Evolutionary conservation across 2,888 invertebrate genomes (phyloP).

Genomic region (Morpho achilles): DNA sequence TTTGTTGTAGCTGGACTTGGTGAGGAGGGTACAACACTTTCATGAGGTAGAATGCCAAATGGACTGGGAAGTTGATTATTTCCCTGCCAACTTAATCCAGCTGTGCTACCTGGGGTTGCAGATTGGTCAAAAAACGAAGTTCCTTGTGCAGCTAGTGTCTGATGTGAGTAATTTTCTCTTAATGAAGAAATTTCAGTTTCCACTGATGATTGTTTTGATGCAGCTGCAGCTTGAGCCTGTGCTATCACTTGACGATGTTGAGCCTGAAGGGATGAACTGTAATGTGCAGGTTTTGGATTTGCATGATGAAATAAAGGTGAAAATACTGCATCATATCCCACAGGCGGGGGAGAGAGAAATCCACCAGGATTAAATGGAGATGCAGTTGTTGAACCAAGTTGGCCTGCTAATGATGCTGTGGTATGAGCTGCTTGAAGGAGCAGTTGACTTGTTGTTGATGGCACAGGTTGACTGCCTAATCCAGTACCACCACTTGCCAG

Average conservation of each 20-base stretch:
- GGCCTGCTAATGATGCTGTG: slow-evolving; percentile 80
- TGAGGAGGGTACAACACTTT: slow-evolving; percentile 84
- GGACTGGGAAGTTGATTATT: slow-evolving; percentile 84
- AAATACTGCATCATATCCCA: slow-evolving; percentile 90
- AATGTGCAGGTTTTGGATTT: slow-evolving; percentile 86
- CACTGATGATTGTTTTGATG: slow-evolving; percentile 76
- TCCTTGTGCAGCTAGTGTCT: slow-evolving; percentile 78
- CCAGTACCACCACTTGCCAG: slow-evolving; percentile 79
- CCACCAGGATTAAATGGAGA: slow-evolving; percentile 85
- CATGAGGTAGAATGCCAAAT: slow-evolving; percentile 88
- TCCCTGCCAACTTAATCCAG: slow-evolving; percentile 85
- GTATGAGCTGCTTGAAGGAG: slow-evolving; percentile 83
- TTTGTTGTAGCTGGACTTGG: slow-evolving; percentile 81
- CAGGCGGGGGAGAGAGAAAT: slow-evolving; percentile 86
- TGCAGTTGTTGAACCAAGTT: slow-evolving; percentile 80
- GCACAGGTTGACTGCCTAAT: slow-evolving; percentile 75
- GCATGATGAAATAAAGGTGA: slow-evolving; percentile 90
- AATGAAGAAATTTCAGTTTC: slow-evolving; percentile 78
- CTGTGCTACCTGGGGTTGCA: slow-evolving; percentile 68
- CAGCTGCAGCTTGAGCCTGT: slow-evolving; percentile 75
- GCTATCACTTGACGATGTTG: slow-evolving; percentile 85
- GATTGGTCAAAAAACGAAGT: slow-evolving; percentile 84
- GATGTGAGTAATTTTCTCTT: slow-evolving; percentile 81
- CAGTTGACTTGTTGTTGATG: slow-evolving; percentile 83
- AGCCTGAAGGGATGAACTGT: slow-evolving; percentile 81